Evolutionary conservation across 1,140 invertebrate genomes (phyloP).

Genomic region (Drosophila kikkawai): DNA sequence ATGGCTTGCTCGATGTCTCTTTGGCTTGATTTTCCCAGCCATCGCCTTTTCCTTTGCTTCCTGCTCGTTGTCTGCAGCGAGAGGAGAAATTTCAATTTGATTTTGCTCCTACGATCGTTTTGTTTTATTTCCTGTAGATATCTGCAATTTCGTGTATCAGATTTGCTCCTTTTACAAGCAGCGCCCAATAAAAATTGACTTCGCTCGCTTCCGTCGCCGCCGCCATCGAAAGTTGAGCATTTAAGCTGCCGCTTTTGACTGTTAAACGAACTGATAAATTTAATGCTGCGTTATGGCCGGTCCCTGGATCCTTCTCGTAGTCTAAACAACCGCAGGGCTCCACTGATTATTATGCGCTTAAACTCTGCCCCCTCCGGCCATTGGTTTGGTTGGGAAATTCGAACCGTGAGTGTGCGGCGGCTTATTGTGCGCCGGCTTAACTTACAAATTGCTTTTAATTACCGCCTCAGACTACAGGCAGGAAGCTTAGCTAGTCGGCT

Average conservation of each 20-base stretch:
- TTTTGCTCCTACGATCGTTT: slow-evolving; percentile 54
- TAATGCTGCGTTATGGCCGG: slow-evolving; percentile 42
- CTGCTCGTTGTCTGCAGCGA: slow-evolving; percentile 16
- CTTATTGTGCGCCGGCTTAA: slow-evolving; percentile 20
- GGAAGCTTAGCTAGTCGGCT: slow-evolving; percentile 7
- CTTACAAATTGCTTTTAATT: slow-evolving; percentile 50
- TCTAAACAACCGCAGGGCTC: slow-evolving; percentile 18
- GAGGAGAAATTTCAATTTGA: slow-evolving; percentile 59
- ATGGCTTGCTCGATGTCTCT: slow-evolving; percentile 64
- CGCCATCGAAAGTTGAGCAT: slow-evolving; percentile 43
- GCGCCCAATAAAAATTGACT: slow-evolving; percentile 57
- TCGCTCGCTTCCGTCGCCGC: slow-evolving; percentile 32
- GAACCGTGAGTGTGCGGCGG: slow-evolving; percentile 10
- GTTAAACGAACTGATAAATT: slow-evolving; percentile 61
- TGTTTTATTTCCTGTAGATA: slow-evolving; percentile 62
- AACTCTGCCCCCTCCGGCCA: slow-evolving; percentile 2
- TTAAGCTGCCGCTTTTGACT: slow-evolving; percentile 39
- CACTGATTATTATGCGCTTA: slow-evolving; percentile 14
- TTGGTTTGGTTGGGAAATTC: slow-evolving; percentile 11
- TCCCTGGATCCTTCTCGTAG: not conserved
- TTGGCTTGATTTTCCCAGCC: slow-evolving; percentile 40
- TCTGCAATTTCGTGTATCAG: slow-evolving; percentile 61
- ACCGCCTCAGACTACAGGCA: slow-evolving; percentile 8
- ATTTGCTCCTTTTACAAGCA: slow-evolving; percentile 51
- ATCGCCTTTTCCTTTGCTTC: slow-evolving; percentile 38